A percentile compares a stretch with the other conserved stretches of the same genome.
phyloP scores from a whole-genome alignment of 2,888 invertebrate genomes.

The Drosophila anomalipes region DNA sequence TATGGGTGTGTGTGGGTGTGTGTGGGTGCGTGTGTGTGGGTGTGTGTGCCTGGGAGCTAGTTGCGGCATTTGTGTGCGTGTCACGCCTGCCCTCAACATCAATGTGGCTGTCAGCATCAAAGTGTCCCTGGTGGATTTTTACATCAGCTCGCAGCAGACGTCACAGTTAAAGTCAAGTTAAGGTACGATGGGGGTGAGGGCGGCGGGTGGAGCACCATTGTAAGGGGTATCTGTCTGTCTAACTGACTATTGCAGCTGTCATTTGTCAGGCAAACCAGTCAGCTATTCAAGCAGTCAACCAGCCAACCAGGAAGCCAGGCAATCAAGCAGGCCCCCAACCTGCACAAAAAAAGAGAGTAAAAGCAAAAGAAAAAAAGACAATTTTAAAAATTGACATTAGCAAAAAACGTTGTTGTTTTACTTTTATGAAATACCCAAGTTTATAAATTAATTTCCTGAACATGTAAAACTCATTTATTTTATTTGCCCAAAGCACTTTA shows the following conservation, averaged over 20 bases:
- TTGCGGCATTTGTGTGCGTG: slow-evolving; percentile 47
- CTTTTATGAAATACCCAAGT: neutral
- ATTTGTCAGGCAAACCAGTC: slow-evolving; percentile 55
- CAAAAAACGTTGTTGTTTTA: neutral
- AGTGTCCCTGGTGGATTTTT: slow-evolving; percentile 56
- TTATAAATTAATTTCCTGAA: neutral
- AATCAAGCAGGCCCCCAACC: slow-evolving; percentile 44
- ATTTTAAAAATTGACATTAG: neutral
- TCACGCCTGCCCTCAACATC: slow-evolving; percentile 47
- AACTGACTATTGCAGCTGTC: slow-evolving; percentile 61
- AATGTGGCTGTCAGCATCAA: slow-evolving; percentile 59
- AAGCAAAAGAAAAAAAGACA: too few species aligned
- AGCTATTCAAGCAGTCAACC: neutral
- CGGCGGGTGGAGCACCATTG: neutral
- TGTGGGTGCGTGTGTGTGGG: neutral
- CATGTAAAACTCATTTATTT: neutral
- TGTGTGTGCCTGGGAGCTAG: slow-evolving; percentile 16
- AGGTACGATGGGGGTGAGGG: neutral
- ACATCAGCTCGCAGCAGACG: slow-evolving; percentile 39
- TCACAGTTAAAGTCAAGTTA: slow-evolving; percentile 39
- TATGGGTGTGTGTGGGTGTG: neutral
- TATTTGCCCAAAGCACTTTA: neutral
- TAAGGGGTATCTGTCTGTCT: slow-evolving; percentile 15
- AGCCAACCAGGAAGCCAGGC: slow-evolving; percentile 27
- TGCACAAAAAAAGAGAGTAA: neutral